These are phyloP conservation scores for Microctenopoma stevenorrisi DNA, from an alignment of 2,797 vertebrate genomes.

Conservation along the genomic window DNA sequence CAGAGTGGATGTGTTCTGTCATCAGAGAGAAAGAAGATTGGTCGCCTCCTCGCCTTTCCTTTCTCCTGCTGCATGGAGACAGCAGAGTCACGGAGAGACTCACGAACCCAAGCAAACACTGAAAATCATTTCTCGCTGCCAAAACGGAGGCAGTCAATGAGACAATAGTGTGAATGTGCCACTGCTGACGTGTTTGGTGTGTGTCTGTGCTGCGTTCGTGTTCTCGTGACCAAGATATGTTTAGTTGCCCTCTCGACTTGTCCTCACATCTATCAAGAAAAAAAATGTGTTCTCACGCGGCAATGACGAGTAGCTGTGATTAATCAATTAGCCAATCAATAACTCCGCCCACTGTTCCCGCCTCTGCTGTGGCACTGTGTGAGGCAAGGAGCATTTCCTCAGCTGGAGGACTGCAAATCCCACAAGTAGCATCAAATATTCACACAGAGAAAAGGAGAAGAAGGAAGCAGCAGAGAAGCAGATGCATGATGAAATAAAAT, in stretches of 20 bases:
- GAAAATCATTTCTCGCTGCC: slow-evolving; percentile 43
- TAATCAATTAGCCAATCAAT: slow-evolving; percentile 71
- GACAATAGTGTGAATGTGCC: slow-evolving; percentile 29
- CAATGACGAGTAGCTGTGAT: slow-evolving; percentile 45
- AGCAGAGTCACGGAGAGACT: slow-evolving; percentile 34
- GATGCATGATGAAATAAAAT: slow-evolving; percentile 23
- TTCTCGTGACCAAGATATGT: slow-evolving; percentile 31
- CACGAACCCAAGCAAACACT: slow-evolving; percentile 12
- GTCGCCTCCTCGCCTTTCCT: slow-evolving; percentile 19
- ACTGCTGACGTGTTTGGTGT: slow-evolving; percentile 18
- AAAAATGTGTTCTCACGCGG: slow-evolving; percentile 39
- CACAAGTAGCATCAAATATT: slow-evolving; percentile 67
- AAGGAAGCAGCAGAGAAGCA: slow-evolving; percentile 15
- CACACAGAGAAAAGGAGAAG: slow-evolving; percentile 34
- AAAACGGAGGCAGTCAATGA: slow-evolving; percentile 20
- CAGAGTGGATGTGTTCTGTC: slow-evolving; percentile 68
- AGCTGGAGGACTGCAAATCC: slow-evolving; percentile 38
- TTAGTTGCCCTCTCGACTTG: slow-evolving; percentile 37
- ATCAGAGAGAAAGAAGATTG: slow-evolving; percentile 47
- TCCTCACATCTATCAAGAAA: slow-evolving; percentile 51
- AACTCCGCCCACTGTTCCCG: slow-evolving; percentile 23
- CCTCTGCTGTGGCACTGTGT: not conserved
- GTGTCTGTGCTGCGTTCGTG: not conserved
- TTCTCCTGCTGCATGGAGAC: slow-evolving; percentile 55
- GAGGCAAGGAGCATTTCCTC: slow-evolving; percentile 23